Percentiles rank a stretch among this genome's conserved stretches.
Evolutionary conservation across 2,113 vertebrate genomes (phyloP).

Genomic region (Paracanthobrama guichenoti): DNA sequence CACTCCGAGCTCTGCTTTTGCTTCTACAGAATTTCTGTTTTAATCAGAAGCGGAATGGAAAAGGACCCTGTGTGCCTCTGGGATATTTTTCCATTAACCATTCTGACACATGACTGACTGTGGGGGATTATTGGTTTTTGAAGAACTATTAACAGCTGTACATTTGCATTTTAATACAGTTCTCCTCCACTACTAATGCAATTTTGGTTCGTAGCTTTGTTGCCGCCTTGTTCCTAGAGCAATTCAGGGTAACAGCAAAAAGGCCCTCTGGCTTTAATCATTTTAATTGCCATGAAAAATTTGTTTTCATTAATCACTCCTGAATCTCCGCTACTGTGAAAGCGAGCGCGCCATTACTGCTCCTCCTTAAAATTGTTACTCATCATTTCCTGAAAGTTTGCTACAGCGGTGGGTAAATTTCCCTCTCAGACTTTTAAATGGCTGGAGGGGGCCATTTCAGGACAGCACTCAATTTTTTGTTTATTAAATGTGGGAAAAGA

Average conservation of each 20-base stretch:
- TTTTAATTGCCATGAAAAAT: conserved; percentile 79
- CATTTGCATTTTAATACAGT: conserved; percentile 99
- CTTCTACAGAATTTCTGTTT: conserved; percentile 88
- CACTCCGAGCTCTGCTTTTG: conserved; percentile 78
- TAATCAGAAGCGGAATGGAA: conserved; percentile 98
- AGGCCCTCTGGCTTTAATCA: conserved; percentile 73
- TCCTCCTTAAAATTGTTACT: conserved; percentile 57
- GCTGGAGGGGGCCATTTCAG: conserved; percentile 5
- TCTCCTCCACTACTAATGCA: conserved; percentile 94
- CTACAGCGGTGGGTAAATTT: conserved; percentile 15
- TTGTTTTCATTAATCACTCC: conserved; percentile 75
- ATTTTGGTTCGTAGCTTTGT: conserved; percentile 94
- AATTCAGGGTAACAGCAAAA: conserved; percentile 78
- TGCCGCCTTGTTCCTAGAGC: conserved; percentile 87
- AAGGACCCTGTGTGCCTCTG: conserved; percentile 88
- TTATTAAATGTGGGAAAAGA: conserved; percentile 1
- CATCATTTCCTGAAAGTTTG: conserved; percentile 46
- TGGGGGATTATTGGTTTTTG: conserved; percentile 99
- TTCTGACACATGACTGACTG: conserved; percentile 99
- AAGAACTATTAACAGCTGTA: conserved; percentile 99
- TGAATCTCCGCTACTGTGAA: conserved; percentile 63
- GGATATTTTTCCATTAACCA: conserved; percentile 99
- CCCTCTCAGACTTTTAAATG: conserved; percentile 36
- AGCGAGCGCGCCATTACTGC: conserved; percentile 37
- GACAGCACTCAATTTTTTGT: conserved; percentile 16